These are phyloP conservation scores for Nebria ingens DNA, from an alignment of 1,140 invertebrate genomes.

Conservation along the genomic window DNA sequence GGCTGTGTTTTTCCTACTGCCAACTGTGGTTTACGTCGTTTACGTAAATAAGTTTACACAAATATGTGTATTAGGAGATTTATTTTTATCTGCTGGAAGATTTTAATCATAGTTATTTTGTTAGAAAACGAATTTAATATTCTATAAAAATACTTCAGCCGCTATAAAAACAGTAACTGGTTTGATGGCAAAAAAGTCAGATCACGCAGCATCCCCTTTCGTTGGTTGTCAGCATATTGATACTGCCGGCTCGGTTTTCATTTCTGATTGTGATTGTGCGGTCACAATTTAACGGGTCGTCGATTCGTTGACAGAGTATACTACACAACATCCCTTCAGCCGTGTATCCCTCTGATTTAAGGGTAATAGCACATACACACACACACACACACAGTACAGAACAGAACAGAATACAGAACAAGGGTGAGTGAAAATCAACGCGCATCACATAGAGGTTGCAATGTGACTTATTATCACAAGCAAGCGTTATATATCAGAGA, in stretches of 20 bases:
- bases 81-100: background rate
- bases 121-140: background rate
- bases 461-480: background rate
- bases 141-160: constrained; percentile 33
- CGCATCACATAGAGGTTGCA: no score
- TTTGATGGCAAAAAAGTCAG: no score
- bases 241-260: constrained; percentile 35
- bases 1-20: no score
- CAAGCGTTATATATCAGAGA: background rate
- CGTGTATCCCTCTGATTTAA: background rate
- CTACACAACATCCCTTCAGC: background rate
- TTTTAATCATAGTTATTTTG: background rate
- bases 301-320: constrained; percentile 6
- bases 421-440: no score
- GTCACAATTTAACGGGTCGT: constrained; percentile 11
- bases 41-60: constrained; percentile 18
- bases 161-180: constrained; percentile 37
- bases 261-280: constrained; percentile 20
- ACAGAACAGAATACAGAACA: background rate
- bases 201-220: constrained; percentile 37
- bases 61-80: background rate
- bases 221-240: constrained; percentile 35
- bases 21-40: no score
- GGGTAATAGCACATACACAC: no score
- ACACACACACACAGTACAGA: background rate